Evolutionary conservation across 2,888 invertebrate species (phyloP).

Genomic region (Chelonus formosanus): DNA sequence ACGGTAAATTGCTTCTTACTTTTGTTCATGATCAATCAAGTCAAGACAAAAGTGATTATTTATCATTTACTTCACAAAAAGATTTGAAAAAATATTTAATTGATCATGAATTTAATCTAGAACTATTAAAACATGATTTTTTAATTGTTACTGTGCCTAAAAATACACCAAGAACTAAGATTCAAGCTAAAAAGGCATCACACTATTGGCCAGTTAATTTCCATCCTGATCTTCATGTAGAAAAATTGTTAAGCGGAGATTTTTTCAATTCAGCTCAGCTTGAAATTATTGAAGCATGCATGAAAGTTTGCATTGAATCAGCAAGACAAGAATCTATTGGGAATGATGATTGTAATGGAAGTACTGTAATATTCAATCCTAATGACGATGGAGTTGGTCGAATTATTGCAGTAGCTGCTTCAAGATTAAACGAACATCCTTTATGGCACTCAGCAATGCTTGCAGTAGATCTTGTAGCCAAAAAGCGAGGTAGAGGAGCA

Average conservation of each 20-base stretch:
- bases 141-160: slow-evolving; percentile 70
- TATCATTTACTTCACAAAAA: slow-evolving; percentile 43
- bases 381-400: slow-evolving; percentile 64
- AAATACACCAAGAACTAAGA: slow-evolving; percentile 71
- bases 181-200: slow-evolving; percentile 72
- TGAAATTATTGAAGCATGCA: slow-evolving; percentile 69
- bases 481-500: slow-evolving; percentile 81
- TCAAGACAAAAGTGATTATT: slow-evolving; percentile 15
- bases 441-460: slow-evolving; percentile 86
- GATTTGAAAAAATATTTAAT: slow-evolving; percentile 65
- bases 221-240: slow-evolving; percentile 80
- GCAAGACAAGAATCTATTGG: slow-evolving; percentile 51
- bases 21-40: slow-evolving; percentile 47
- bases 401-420: slow-evolving; percentile 75
- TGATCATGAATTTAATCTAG: slow-evolving; percentile 66
- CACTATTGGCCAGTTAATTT: slow-evolving; percentile 85
- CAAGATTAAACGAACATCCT: slow-evolving; percentile 72
- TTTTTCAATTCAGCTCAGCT: slow-evolving; percentile 71
- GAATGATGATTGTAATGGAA: slow-evolving; percentile 56
- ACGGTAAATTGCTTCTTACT: slow-evolving; percentile 70
- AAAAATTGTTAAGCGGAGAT: slow-evolving; percentile 71
- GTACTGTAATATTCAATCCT: slow-evolving; percentile 82
- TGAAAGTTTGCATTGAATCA: slow-evolving; percentile 70
- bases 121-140: slow-evolving; percentile 67
- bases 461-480: slow-evolving; percentile 85